phyloP scores from a whole-genome alignment of 2,888 invertebrate genomes.

The Tachystola acroxantha region DNA sequence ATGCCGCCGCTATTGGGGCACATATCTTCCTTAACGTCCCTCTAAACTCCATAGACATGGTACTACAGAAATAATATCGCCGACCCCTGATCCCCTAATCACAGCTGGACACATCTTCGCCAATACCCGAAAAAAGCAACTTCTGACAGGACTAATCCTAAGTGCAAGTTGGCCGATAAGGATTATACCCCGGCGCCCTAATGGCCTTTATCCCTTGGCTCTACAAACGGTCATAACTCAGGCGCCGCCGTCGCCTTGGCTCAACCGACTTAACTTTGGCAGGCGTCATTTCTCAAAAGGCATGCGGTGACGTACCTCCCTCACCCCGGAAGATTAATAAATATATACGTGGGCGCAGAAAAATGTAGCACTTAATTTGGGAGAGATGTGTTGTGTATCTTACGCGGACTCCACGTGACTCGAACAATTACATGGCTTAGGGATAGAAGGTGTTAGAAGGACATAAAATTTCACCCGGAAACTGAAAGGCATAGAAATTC shows the following conservation, averaged over 20 bases:
- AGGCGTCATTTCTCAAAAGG: constrained; percentile 77
- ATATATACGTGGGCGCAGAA: constrained; percentile 73
- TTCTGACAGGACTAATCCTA: constrained; percentile 75
- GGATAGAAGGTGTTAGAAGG: too few relatives aligned
- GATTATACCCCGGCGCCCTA: constrained; percentile 69
- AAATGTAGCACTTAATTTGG: constrained; percentile 72
- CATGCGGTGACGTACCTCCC: constrained; percentile 65
- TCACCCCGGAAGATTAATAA: constrained; percentile 63
- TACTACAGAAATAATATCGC: constrained; percentile 18
- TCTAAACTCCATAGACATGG: too few relatives aligned
- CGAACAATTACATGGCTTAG: constrained; percentile 8
- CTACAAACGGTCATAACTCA: constrained; percentile 76
- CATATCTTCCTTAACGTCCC: too few relatives aligned
- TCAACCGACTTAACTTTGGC: constrained; percentile 77
- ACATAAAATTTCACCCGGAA: too few relatives aligned
- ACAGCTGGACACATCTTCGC: constrained; percentile 59
- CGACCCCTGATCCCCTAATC: constrained; percentile 59
- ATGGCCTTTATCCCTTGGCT: constrained; percentile 73
- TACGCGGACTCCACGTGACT: constrained; percentile 28
- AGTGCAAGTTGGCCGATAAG: constrained; percentile 77
- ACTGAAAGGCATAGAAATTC: too few relatives aligned
- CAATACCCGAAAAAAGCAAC: constrained; percentile 71
- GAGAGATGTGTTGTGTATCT: constrained; percentile 63
- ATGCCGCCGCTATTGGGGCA: too few relatives aligned
- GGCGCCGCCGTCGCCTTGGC: constrained; percentile 61